Conservation (phyloP, 2,113 vertebrate species). For the Hemicordylus capensis region DNA sequence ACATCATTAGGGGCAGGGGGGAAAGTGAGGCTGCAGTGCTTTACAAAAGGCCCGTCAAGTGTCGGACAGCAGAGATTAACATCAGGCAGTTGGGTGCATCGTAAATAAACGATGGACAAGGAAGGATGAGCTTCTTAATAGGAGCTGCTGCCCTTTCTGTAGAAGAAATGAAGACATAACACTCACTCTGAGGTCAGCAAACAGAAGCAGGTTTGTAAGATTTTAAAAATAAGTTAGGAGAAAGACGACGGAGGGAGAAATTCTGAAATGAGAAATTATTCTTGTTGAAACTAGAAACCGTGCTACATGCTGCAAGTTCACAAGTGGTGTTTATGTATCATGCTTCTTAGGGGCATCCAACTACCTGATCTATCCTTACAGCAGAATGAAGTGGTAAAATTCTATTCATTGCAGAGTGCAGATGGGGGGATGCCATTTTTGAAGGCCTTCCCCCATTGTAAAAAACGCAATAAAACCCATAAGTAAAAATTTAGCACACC, state of each 20-base stretch:
- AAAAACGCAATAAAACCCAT: too few relatives aligned
- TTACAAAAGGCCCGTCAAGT: not conserved
- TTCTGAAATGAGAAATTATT: not conserved
- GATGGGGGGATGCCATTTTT: too few relatives aligned
- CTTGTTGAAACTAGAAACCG: not conserved
- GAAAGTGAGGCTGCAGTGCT: too few relatives aligned
- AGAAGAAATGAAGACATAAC: not conserved
- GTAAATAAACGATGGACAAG: not conserved
- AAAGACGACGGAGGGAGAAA: not conserved
- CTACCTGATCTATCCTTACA: too few relatives aligned
- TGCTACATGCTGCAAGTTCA: too few relatives aligned
- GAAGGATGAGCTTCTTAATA: not conserved
- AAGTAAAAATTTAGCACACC: too few relatives aligned
- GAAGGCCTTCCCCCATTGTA: too few relatives aligned
- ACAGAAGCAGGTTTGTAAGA: not conserved
- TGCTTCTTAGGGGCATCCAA: too few relatives aligned
- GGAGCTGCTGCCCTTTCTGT: not conserved
- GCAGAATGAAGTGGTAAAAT: too few relatives aligned
- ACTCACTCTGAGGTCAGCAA: not conserved
- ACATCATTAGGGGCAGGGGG: not conserved
- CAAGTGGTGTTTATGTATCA: too few relatives aligned
- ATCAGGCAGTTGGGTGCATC: not conserved
- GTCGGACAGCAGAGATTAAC: not conserved
- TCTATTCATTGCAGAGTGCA: too few relatives aligned
- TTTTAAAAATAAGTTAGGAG: not conserved